Conservation (phyloP, 2,888 invertebrate species). For the Stegana nigrithorax region DNA sequence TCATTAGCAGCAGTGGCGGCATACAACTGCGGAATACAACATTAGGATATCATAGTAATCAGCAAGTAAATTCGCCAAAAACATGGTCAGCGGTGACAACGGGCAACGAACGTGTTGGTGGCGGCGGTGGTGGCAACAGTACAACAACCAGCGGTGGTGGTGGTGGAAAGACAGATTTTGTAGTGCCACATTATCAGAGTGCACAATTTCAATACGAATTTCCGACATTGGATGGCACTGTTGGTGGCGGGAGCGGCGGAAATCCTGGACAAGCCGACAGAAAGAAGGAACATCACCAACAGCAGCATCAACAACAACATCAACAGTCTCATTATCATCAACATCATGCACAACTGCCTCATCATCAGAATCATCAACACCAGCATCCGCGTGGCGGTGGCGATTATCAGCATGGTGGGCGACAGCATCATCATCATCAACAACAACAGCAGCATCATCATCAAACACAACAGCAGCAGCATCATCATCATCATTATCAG, state of each 20-base stretch:
- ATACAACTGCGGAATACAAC: slow-evolving; percentile 33
- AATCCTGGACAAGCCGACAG: slow-evolving; percentile 52
- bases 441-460: slow-evolving; percentile 40
- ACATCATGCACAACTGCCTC: slow-evolving; percentile 43
- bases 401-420: slow-evolving; percentile 42
- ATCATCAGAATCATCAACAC: slow-evolving; percentile 37
- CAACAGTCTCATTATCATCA: slow-evolving; percentile 41
- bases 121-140: slow-evolving; percentile 39
- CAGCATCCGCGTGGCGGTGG: slow-evolving; percentile 39
- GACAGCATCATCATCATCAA: slow-evolving; percentile 43
- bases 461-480: slow-evolving; percentile 48
- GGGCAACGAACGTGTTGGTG: slow-evolving; percentile 65
- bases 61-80: slow-evolving; percentile 69
- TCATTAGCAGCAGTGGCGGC: slow-evolving; percentile 19
- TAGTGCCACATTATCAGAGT: slow-evolving; percentile 80
- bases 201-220: slow-evolving; percentile 97
- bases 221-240: slow-evolving; percentile 80
- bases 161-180: slow-evolving; percentile 50
- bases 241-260: slow-evolving; percentile 62
- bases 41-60: slow-evolving; percentile 9
- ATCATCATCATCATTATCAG: slow-evolving; percentile 32
- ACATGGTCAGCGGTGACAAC: slow-evolving; percentile 75
- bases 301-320: slow-evolving; percentile 44
- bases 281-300: slow-evolving; percentile 57
- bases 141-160: slow-evolving; percentile 38